Percentiles rank a stretch among this genome's conserved stretches.
These are phyloP conservation scores for Pelosia muscerda DNA, from an alignment of 2,888 invertebrate genomes.

Conservation along the genomic window DNA sequence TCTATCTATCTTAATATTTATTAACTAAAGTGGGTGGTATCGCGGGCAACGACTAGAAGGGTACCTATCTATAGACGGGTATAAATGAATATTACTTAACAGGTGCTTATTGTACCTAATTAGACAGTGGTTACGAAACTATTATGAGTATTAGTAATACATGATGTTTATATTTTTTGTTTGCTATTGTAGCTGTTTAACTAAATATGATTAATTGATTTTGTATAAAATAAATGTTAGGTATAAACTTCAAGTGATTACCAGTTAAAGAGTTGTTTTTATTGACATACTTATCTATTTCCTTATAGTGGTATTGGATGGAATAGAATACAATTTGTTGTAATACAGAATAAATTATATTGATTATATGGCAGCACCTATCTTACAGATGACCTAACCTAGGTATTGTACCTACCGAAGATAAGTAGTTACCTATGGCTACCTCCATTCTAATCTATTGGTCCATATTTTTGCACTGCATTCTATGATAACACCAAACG, in stretches of 20 bases:
- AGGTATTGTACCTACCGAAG: too few relatives aligned
- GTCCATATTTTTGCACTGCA: not conserved
- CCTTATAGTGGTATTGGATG: not conserved
- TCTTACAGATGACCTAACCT: not conserved
- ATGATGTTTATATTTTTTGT: not conserved
- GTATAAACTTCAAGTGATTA: not conserved
- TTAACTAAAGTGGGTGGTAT: too few relatives aligned
- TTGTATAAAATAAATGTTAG: not conserved
- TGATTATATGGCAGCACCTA: too few relatives aligned
- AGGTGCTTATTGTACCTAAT: not conserved
- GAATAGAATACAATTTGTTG: not conserved
- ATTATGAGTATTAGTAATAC: not conserved
- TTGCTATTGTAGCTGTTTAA: slow-evolving; percentile 5
- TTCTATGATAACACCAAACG: too few relatives aligned
- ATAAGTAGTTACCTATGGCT: not conserved
- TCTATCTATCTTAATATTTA: too few relatives aligned
- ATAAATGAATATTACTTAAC: slow-evolving; percentile 2
- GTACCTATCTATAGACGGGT: not conserved
- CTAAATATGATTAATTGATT: slow-evolving; percentile 10
- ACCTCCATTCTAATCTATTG: not conserved
- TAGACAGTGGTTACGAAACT: not conserved
- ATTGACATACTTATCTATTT: not conserved
- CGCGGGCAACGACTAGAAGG: not conserved
- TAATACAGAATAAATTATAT: not conserved
- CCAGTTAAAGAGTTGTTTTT: not conserved